Evolutionary conservation across 1,140 invertebrate species (phyloP), one percentile per base, ranked within the genome.

Genomic region (Trachymyrmex cornetzi): DNA sequence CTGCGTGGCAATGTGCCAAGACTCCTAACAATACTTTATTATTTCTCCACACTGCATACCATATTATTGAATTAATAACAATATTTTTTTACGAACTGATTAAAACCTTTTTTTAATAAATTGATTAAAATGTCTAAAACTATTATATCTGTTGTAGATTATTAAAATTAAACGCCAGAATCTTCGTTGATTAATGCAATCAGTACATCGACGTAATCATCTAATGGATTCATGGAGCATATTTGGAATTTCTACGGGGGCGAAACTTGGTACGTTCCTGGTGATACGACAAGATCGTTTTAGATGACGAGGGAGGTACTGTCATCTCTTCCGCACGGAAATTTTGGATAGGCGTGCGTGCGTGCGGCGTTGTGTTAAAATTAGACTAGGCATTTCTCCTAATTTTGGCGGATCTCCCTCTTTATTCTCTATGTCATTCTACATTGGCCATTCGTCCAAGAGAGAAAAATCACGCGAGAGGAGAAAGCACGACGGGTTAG

Each of bases 401-500:
- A 3, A 72, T 57, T 12, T 7, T 71, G 34, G 50, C 30, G 12
- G 4, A 74, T 61, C 22, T n/a, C 27, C 24, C 34, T 19, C 9
- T 55, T n/a, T n/a, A 2, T 44, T 50, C 24, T 27, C 7, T 1
- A 1, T 22, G n/a, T 3, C 19, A 48, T 57, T 50, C 34, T 48
- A 38, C 19, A 61, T 38, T 34, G 24, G 69, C 55, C 11, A 44
- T 74, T 84, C 69, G 69, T 75, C 24, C 27, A 50, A 27, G 27
- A 16, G 80, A 71, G 38, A 63, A 74, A 82, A 74, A 74, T 82
- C 19, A 50, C 53, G 55, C 53, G 24, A 59, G 53, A 34, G 67
- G 53, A 71, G 79, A 75, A 84, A 30, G 53, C n/a, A 30, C 69
- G 44, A 74, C 5, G 55, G n/a, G n/a, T 50, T 30, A 89, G 84